Evolutionary conservation across 2,797 vertebrate species (phyloP).

Genomic region (Pipistrellus kuhlii): DNA sequence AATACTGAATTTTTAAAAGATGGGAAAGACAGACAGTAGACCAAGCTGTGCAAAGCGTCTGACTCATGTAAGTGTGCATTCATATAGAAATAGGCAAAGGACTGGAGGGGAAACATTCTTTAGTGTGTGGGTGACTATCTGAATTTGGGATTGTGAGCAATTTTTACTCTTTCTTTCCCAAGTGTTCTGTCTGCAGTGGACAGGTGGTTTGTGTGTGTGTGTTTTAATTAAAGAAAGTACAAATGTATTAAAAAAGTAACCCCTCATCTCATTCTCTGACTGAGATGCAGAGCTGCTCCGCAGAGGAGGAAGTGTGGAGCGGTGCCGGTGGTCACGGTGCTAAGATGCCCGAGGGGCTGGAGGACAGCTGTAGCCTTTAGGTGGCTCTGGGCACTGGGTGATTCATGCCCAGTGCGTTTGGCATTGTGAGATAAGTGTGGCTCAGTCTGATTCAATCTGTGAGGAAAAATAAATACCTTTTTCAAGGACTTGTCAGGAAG

Average conservation of each 20-base stretch:
- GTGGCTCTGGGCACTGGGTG: neutral
- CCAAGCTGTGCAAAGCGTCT: neutral
- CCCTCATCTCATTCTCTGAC: rapidly evolving
- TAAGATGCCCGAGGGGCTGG: neutral
- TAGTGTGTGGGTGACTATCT: neutral
- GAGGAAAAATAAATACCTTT: neutral
- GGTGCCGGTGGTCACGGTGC: rapidly evolving
- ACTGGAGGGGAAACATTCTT: neutral
- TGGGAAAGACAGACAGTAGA: neutral
- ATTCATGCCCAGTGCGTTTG: rapidly evolving
- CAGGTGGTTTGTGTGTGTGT: no score
- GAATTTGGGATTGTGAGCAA: neutral
- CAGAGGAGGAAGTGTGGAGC: rapidly evolving
- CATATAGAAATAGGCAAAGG: neutral
- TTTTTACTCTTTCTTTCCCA: neutral
- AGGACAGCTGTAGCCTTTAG: rapidly evolving
- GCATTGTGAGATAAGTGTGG: rapidly evolving
- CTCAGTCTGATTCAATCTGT: neutral
- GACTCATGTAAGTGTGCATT: neutral
- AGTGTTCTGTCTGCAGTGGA: neutral
- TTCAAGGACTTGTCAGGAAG: neutral
- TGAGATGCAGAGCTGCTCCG: rapidly evolving
- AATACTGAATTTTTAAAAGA: neutral
- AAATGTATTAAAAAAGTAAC: neutral
- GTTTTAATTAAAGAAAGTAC: neutral